Percentiles rank a stretch among this genome's conserved stretches.
Conservation (phyloP, 2,797 vertebrate genomes). For the Chelonia mydas region DNA sequence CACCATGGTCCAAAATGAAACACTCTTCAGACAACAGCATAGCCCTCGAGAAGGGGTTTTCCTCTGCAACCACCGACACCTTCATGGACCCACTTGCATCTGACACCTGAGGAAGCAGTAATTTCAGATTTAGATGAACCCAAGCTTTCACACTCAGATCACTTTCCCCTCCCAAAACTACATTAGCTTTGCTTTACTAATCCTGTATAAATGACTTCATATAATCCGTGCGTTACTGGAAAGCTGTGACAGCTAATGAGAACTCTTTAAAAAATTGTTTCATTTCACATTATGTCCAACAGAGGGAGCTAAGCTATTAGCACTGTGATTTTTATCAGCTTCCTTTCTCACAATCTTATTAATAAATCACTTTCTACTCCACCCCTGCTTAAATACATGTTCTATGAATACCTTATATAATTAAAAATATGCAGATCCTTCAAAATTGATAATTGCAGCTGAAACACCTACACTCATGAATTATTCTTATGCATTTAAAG, state of each 20-base stretch:
- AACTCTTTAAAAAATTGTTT: not conserved
- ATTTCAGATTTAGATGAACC: not conserved
- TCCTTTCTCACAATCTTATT: not conserved
- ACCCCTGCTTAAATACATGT: not conserved
- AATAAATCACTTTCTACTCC: accelerated
- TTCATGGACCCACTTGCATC: conserved; percentile 91
- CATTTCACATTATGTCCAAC: conserved; percentile 22
- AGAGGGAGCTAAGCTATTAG: conserved; percentile 57
- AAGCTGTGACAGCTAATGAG: not conserved
- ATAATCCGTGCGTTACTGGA: not conserved
- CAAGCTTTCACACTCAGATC: not conserved
- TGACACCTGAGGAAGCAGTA: conserved; percentile 83
- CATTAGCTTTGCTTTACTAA: not conserved
- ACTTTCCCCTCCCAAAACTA: not conserved
- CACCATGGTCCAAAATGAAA: conserved; percentile 91
- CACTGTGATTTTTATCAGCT: not conserved
- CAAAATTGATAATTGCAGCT: not conserved
- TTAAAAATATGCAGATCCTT: not conserved
- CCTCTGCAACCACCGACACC: conserved; percentile 85
- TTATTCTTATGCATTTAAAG: not conserved
- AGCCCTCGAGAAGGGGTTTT: conserved; percentile 89
- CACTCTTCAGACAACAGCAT: conserved; percentile 91
- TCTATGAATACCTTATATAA: not conserved
- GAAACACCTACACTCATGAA: not conserved
- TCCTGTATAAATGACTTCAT: not conserved